phyloP scores from a whole-genome alignment of 2,888 invertebrate species.

The Pycnomerus fuliginosus region DNA sequence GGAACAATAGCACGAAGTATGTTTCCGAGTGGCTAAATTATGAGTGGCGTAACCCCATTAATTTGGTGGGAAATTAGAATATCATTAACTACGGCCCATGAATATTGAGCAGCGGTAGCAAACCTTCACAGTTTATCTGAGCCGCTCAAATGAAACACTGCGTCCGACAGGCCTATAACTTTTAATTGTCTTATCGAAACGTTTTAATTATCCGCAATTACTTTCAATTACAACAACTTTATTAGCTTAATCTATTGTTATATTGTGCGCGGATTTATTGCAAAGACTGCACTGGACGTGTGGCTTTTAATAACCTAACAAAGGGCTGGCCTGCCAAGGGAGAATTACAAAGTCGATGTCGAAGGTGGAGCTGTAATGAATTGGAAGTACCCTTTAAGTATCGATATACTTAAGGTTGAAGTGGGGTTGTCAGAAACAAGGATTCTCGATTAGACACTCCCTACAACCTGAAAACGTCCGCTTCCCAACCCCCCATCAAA shows the following conservation, averaged over 20 bases:
- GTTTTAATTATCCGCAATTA: not conserved
- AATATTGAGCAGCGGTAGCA: slow-evolving; percentile 37
- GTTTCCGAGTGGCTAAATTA: slow-evolving; percentile 30
- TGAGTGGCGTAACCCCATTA: slow-evolving; percentile 35
- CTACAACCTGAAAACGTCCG: slow-evolving; percentile 23
- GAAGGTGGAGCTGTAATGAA: slow-evolving; percentile 39
- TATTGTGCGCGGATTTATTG: not conserved
- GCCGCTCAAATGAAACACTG: too few species aligned
- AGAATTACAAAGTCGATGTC: slow-evolving; percentile 14
- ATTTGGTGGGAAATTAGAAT: slow-evolving; percentile 40
- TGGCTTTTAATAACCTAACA: slow-evolving; percentile 13
- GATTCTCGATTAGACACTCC: slow-evolving; percentile 49
- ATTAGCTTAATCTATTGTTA: not conserved
- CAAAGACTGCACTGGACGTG: slow-evolving; percentile 10
- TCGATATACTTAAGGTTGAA: slow-evolving; percentile 44
- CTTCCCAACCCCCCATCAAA: slow-evolving; percentile 27
- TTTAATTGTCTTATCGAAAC: too few species aligned
- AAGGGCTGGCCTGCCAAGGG: slow-evolving; percentile 3
- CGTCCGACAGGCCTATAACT: too few species aligned
- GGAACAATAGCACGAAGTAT: slow-evolving; percentile 25
- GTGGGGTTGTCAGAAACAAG: slow-evolving; percentile 47
- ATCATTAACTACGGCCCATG: slow-evolving; percentile 40
- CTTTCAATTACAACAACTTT: not conserved
- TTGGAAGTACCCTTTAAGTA: slow-evolving; percentile 43
- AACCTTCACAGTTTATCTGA: too few species aligned